phyloP scores from a whole-genome alignment of 92 coral and sea anemone genomes.

The Parazoanthus atlanticus region DNA sequence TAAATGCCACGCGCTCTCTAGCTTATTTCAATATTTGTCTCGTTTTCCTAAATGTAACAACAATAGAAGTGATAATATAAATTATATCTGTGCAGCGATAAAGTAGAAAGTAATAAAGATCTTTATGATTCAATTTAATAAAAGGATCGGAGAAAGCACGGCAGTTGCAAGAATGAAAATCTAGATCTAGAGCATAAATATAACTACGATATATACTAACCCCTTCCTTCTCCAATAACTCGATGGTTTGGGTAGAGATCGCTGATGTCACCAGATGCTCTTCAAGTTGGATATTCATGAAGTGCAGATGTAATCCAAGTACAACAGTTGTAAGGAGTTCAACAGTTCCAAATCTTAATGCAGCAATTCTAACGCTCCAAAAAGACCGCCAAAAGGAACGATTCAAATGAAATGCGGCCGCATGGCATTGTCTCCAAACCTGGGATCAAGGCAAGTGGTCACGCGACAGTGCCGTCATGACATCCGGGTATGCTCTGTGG shows the following conservation, averaged over 20 bases:
- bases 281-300: background rate
- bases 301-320: background rate
- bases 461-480: background rate
- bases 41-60: too few species aligned
- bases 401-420: background rate
- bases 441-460: background rate
- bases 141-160: conserved; percentile 1
- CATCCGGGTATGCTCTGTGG: conserved; percentile 3
- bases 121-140: background rate
- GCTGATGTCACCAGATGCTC: background rate
- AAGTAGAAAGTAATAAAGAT: background rate
- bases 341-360: background rate
- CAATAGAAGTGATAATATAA: too few species aligned
- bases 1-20: too few species aligned
- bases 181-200: too few species aligned
- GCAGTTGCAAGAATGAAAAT: background rate
- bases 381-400: background rate
- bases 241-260: conserved; percentile 1
- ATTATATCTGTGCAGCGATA: too few species aligned
- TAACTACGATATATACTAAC: too few species aligned
- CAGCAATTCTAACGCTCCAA: too few species aligned
- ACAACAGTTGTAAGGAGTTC: background rate
- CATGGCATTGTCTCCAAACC: background rate
- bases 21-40: too few species aligned
- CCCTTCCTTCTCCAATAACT: too few species aligned